phyloP scores from a whole-genome alignment of 2,113 vertebrate species.

The Nipponia nippon region DNA sequence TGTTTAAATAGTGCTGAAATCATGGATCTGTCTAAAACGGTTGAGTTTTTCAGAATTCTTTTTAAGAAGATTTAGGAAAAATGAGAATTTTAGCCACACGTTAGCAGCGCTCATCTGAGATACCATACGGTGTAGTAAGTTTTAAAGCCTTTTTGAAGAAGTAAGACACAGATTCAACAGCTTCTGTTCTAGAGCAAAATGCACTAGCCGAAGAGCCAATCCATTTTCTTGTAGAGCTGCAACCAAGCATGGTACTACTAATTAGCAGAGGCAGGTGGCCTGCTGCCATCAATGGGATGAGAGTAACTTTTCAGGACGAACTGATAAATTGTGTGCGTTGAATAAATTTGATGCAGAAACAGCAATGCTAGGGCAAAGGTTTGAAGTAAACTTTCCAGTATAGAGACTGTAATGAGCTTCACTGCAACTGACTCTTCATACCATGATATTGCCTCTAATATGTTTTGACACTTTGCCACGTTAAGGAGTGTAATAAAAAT shows the following conservation, averaged over 20 bases:
- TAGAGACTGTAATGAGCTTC: neutral
- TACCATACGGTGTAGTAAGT: fast-evolving
- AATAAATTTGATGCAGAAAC: neutral
- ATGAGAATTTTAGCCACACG: neutral
- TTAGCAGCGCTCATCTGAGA: neutral
- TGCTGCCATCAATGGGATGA: neutral
- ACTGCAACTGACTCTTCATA: fast-evolving
- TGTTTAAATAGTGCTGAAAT: neutral
- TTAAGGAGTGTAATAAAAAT: neutral
- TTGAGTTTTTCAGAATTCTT: neutral
- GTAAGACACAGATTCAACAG: neutral
- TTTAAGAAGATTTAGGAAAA: neutral
- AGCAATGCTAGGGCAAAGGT: neutral
- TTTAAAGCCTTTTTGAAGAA: neutral
- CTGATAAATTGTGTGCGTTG: neutral
- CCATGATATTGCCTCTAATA: neutral
- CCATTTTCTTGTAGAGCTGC: neutral
- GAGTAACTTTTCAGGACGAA: neutral
- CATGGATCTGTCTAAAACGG: neutral
- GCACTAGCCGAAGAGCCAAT: neutral
- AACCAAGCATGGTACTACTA: neutral
- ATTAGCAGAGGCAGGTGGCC: neutral
- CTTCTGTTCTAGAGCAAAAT: neutral
- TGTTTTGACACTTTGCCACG: neutral
- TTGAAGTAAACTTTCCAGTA: neutral